These are phyloP conservation scores for Saturnia japonica DNA, from an alignment of 2,888 invertebrate genomes.

Conservation along the genomic window DNA sequence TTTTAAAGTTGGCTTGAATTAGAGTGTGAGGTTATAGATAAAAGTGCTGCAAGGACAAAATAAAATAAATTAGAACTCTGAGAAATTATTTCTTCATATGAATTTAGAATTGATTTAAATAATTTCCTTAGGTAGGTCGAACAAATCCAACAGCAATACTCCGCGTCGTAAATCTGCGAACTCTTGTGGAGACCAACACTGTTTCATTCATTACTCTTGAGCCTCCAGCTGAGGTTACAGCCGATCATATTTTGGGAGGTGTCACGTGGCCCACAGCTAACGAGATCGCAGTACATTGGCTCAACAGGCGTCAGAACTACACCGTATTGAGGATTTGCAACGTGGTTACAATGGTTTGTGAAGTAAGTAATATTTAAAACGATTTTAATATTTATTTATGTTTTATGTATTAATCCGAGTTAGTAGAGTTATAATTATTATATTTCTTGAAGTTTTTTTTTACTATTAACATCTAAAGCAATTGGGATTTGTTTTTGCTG, in stretches of 20 bases:
- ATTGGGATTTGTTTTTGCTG: not conserved
- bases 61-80: not conserved
- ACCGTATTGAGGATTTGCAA: conserved; percentile 84
- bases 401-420: not conserved
- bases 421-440: not conserved
- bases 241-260: conserved; percentile 85
- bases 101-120: not conserved
- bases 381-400: not conserved
- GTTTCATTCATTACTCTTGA: conserved; percentile 51
- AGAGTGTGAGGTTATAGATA: not conserved
- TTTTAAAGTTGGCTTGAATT: not conserved
- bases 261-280: conserved; percentile 87
- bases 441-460: not conserved
- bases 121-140: conserved; percentile 81
- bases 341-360: conserved; percentile 50
- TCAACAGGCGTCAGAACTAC: conserved; percentile 92
- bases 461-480: not conserved
- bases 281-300: conserved; percentile 88
- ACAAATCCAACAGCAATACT: conserved; percentile 87
- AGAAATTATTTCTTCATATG: not conserved
- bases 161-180: conserved; percentile 81
- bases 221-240: conserved; percentile 77
- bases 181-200: conserved; percentile 41
- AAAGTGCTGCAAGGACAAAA: not conserved
- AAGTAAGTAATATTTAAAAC: conserved; percentile 42